Base-by-base conservation (phyloP, 2,888 invertebrate species). In the Tigriopus californicus region DNA sequence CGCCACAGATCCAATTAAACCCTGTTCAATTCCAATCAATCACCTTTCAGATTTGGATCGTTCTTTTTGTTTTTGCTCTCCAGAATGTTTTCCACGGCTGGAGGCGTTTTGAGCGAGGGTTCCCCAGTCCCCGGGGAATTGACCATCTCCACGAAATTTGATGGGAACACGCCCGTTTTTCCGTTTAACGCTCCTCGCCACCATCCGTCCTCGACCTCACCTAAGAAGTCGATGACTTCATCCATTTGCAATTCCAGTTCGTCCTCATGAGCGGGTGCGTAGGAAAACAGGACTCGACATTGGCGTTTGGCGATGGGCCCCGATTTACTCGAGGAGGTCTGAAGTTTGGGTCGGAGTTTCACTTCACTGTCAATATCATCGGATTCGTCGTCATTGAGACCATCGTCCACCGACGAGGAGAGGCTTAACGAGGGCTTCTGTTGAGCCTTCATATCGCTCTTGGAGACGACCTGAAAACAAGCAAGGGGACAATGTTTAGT, bases 131-230 rank as follows among this genome's bases (percentile, higher is more conserved):
- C 13, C 63, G 46, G 15, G 3, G 33, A 33, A 33, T 53, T 53
- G 15, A 33, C 20, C 41, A 53, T 41, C 20, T 81, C 79, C 42
- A 94, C 94, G 74, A 94, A 95, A 76, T 95, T 95, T 8, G 92
- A 94, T 4, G 94, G 95, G 71, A 94, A 95, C 62, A 94, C 89
- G 25, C 95, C 94, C 62, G 83, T 67, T 67, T 73, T 62, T 48
- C 84, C 85, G 69, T 82, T 80, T 52, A 86, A 74, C 61, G 80
- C 77, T 62, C 91, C 92, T 76, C 83, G 81, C 90, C 89, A 92
- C 85, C 85, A 86, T 41, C 91, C 91, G 70, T 91, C 90, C 71
- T 94, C 92, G 57, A 83, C 84, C 78, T 92, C 91, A 64, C 83
- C 85, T 64, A 91, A 75, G 65, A 92, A 84, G 69, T 91, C 89